phyloP scores from a whole-genome alignment of 92 coral and sea anemone species.

The Porites rus region DNA sequence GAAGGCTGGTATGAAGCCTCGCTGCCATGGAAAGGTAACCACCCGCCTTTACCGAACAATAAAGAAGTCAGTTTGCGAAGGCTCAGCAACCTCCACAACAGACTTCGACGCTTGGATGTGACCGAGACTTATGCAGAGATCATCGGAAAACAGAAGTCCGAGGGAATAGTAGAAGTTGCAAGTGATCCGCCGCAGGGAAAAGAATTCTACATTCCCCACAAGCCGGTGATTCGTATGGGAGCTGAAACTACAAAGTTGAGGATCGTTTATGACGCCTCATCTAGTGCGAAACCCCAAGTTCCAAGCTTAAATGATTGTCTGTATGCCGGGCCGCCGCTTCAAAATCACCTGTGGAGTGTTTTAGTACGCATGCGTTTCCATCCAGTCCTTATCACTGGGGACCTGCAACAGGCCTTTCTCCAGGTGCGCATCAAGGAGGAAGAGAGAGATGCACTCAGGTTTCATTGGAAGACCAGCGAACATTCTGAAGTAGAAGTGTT shows the following conservation, averaged over 20 bases:
- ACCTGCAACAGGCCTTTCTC: conserved; percentile 7
- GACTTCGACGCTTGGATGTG: too few species aligned
- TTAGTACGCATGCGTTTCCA: background rate
- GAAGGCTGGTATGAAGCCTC: too few species aligned
- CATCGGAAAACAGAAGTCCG: too few species aligned
- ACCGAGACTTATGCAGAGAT: too few species aligned
- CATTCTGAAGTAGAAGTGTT: too few species aligned
- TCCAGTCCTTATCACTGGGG: conserved; percentile 7
- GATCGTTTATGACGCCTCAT: conserved; percentile 25
- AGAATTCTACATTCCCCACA: conserved; percentile 16
- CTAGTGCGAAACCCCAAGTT: background rate
- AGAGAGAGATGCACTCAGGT: too few species aligned
- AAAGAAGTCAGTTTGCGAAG: too few species aligned
- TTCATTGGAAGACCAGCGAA: too few species aligned
- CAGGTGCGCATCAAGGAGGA: too few species aligned
- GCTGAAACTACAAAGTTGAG: conserved; percentile 12
- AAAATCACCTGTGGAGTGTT: conserved; percentile 18
- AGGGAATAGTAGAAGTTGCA: conserved; percentile 17
- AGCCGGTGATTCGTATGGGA: background rate
- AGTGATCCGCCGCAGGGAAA: conserved; percentile 22
- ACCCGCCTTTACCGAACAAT: too few species aligned
- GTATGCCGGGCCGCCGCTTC: conserved; percentile 13
- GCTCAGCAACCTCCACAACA: too few species aligned
- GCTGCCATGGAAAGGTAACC: too few species aligned
- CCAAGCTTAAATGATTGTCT: conserved; percentile 23